A percentile compares a stretch with the other conserved stretches of the same genome.
These are phyloP conservation scores for Venturia canescens DNA, from an alignment of 1,140 invertebrate genomes.

Conservation along the genomic window DNA sequence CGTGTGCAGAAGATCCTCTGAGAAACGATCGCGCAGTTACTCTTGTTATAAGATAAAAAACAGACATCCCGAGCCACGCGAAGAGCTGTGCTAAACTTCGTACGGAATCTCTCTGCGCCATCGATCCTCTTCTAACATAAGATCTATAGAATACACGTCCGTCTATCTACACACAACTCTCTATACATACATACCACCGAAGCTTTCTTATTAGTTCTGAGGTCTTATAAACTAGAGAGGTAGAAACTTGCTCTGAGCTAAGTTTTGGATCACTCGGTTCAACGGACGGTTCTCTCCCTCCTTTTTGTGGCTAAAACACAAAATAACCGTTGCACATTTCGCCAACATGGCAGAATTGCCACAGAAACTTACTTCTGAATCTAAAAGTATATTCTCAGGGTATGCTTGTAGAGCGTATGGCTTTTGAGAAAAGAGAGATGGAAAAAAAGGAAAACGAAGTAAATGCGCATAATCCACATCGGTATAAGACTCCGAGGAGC, in stretches of 20 bases:
- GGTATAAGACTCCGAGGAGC: neutral
- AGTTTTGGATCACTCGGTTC: constrained; percentile 29
- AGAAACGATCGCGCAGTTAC: constrained; percentile 15
- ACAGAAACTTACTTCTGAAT: constrained; percentile 20
- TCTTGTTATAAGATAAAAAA: constrained; percentile 12
- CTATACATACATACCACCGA: neutral
- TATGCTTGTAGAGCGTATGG: neutral
- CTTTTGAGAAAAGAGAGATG: neutral
- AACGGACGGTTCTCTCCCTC: constrained; percentile 27
- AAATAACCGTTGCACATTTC: constrained; percentile 4
- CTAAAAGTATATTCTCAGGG: neutral
- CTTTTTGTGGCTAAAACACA: constrained; percentile 6
- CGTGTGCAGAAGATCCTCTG: neutral
- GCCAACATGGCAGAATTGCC: constrained; percentile 13
- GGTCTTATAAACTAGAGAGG: constrained; percentile 32
- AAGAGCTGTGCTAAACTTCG: neutral
- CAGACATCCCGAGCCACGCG: neutral
- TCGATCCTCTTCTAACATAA: neutral
- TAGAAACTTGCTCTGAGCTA: constrained; percentile 11
- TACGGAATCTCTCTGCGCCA: neutral
- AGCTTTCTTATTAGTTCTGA: constrained; percentile 4
- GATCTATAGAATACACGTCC: neutral
- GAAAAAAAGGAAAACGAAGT: neutral
- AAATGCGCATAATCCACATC: constrained; percentile 13
- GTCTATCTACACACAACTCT: neutral